Conservation (phyloP, 2,797 vertebrate genomes). For the Lemur catta region DNA sequence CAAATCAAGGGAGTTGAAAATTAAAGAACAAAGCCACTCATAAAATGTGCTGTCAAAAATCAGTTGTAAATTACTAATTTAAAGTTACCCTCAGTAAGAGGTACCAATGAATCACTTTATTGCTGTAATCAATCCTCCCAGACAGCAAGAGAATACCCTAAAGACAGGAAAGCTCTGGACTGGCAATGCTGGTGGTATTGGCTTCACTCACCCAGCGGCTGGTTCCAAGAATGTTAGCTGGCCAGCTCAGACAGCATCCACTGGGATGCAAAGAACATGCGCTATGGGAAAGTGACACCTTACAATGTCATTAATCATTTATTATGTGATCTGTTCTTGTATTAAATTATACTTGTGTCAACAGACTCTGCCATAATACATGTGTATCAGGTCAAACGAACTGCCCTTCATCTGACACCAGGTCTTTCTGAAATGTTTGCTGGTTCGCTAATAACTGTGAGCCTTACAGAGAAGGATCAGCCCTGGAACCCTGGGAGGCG, state of each 20-base stretch:
- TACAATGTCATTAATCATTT: neutral
- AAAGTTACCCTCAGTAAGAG: neutral
- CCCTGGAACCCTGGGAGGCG: too few species aligned
- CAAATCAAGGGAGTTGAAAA: neutral
- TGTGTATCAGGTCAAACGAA: neutral
- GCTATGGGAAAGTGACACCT: rapidly evolving
- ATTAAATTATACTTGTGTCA: neutral
- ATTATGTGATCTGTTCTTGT: neutral
- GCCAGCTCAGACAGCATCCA: neutral
- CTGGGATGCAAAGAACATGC: rapidly evolving
- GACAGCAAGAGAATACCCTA: neutral
- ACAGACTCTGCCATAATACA: neutral
- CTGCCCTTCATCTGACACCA: neutral
- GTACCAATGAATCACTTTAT: neutral
- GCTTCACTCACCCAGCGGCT: neutral
- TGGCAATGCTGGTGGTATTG: rapidly evolving
- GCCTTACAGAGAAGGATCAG: too few species aligned
- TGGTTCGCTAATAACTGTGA: rapidly evolving
- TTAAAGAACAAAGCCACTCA: neutral
- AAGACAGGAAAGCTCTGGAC: neutral
- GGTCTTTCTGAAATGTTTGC: neutral
- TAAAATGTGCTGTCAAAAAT: neutral
- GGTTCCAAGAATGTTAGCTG: rapidly evolving
- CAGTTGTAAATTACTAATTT: neutral
- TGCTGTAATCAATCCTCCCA: neutral